Percentiles rank a stretch among this genome's conserved stretches.
Evolutionary conservation across 2,888 invertebrate species (phyloP).

Genomic region (Lydus trimaculatus): DNA sequence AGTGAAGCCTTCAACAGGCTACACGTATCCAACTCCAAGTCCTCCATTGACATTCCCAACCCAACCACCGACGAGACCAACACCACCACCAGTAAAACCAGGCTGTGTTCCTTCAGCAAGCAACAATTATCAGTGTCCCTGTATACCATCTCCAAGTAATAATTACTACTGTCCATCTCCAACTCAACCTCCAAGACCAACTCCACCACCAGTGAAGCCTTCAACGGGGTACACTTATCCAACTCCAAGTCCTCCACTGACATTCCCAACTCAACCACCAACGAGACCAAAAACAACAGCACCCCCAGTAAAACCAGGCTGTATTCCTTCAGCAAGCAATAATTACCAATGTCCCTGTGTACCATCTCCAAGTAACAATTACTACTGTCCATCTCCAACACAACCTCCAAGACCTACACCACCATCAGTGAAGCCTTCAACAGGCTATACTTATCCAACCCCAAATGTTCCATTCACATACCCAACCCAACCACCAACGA

Average conservation of each 20-base stretch:
- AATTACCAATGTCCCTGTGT: conserved; percentile 10
- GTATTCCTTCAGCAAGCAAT: conserved; percentile 6
- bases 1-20: neutral
- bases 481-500: neutral
- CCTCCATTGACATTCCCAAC: conserved; percentile 18
- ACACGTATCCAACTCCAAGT: neutral
- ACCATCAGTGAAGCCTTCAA: neutral
- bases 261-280: conserved; percentile 11
- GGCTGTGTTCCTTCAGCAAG: conserved; percentile 7
- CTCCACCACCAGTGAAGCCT: neutral
- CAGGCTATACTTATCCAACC: neutral
- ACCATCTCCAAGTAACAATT: neutral
- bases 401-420: neutral
- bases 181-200: neutral
- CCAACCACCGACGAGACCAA: neutral
- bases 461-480: conserved; percentile 19
- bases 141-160: neutral
- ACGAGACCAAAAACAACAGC: neutral
- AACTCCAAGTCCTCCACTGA: conserved; percentile 14
- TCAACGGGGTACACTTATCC: neutral
- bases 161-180: neutral
- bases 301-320: neutral
- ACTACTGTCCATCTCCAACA: neutral
- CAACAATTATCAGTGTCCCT: conserved; percentile 4
- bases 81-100: neutral